These are phyloP conservation scores for Drosophila mauritiana DNA, from an alignment of 1,140 invertebrate genomes.

Conservation along the genomic window DNA sequence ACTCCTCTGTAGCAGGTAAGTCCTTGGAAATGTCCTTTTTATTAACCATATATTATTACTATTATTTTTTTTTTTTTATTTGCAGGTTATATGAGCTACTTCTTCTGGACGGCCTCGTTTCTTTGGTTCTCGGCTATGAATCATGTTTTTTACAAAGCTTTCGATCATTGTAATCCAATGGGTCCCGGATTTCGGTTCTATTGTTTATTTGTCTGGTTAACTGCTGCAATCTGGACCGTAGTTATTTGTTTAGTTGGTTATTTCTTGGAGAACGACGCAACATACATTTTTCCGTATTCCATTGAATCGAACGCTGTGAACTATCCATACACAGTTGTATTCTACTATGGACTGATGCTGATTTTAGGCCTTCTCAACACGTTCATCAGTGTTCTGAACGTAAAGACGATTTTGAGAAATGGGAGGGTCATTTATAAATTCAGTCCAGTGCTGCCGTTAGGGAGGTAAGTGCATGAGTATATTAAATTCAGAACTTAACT, in stretches of 20 bases:
- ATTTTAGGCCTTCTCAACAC: neutral
- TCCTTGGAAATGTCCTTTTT: neutral
- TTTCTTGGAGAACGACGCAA: neutral
- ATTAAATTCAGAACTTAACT: too few relatives aligned
- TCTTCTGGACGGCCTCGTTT: constrained; percentile 1
- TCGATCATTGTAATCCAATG: too few relatives aligned
- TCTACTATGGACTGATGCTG: neutral
- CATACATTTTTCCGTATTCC: neutral
- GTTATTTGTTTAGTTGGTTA: neutral
- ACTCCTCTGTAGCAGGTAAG: neutral
- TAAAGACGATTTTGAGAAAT: too few relatives aligned
- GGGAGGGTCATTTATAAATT: too few relatives aligned
- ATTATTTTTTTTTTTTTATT: neutral
- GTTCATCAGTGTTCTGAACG: neutral
- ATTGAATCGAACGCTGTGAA: neutral
- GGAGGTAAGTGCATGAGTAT: too few relatives aligned
- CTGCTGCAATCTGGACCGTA: neutral
- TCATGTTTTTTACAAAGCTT: too few relatives aligned
- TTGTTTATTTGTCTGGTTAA: neutral
- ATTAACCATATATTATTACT: too few relatives aligned
- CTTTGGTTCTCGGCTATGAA: neutral
- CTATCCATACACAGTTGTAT: neutral
- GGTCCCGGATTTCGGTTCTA: neutral
- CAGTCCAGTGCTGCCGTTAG: too few relatives aligned
- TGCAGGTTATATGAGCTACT: neutral